Evolutionary conservation across 2,113 vertebrate species (phyloP), one percentile per base, ranked within the genome.

Genomic region (Trinectes maculatus): DNA sequence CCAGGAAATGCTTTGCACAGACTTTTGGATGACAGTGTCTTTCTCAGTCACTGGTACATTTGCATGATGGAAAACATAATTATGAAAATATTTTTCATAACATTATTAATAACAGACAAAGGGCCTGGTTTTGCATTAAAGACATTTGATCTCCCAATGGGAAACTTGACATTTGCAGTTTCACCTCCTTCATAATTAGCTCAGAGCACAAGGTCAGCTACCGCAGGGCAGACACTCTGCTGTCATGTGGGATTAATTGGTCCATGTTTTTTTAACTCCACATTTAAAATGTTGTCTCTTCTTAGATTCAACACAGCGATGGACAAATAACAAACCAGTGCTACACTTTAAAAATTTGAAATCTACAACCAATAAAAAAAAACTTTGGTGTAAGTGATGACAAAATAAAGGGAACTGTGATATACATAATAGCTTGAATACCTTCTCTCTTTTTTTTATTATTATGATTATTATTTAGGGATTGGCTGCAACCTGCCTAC

Each of bases 221-320:
- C 81, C 72, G 68, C 77, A 16, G 71, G 65, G 68, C 79, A 80
- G 39, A 83, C 42, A 68, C 48, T 63, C 29, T 11, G 57, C 42
- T 66, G 48, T 85, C 83, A 87, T 79, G 34, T 80, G 79, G 85
- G 16, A 85, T 43, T 84, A 47, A 85, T 80, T 29, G 49, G 33
- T 31, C 28, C n/a, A 6, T 11, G 26, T 16, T 48, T 34, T 24
- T 18, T 6, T 40, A 54, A 44, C n/a, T n/a, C 63, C 49, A 39
- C 6, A 24, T 33, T 26, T 71, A 19, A 70, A 40, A 1, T 1
- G 25, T 43, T 62, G 53, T 48, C n/a, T 59, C 22, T 47, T 40
- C 26, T 46, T 21, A 51, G 51, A 79, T 62, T 51, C 19, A 49
- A 31, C 9, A 37, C 8, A 11, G 6, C 47, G 22, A 61, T 4